These are phyloP conservation scores for Hydractinia echinata DNA, from an alignment of 30 jellyfish, hydroid and myxozoan genomes.

Conservation along the genomic window DNA sequence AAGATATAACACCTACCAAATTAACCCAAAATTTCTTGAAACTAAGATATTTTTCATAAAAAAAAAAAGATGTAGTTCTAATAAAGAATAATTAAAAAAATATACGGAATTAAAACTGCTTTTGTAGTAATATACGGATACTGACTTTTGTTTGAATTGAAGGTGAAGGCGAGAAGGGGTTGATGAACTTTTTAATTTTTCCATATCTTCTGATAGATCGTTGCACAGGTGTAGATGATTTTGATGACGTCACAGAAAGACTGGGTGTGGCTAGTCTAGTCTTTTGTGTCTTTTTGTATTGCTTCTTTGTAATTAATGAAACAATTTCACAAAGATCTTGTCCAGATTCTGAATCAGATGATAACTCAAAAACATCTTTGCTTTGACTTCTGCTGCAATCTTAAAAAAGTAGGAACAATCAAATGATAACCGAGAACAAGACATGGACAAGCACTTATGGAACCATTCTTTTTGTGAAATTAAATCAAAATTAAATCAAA, in stretches of 20 bases:
- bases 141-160: background rate
- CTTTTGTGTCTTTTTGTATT: background rate
- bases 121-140: background rate
- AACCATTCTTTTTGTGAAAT: too few species aligned
- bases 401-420: too few species aligned
- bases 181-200: slow-evolving; percentile 24
- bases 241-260: slow-evolving; percentile 6
- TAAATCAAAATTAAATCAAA: too few species aligned
- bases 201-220: slow-evolving; percentile 44
- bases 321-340: background rate
- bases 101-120: background rate
- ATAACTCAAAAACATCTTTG: background rate
- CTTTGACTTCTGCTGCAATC: background rate
- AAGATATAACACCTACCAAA: too few species aligned
- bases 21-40: background rate
- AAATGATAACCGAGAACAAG: too few species aligned
- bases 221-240: slow-evolving; percentile 39
- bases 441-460: too few species aligned
- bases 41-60: background rate
- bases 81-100: background rate
- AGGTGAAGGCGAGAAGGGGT: background rate
- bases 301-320: background rate
- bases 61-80: background rate
- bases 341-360: slow-evolving; percentile 17
- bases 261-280: background rate